Evolutionary conservation across 2,113 vertebrate genomes (phyloP).

Genomic region (Percopsis transmontana): DNA sequence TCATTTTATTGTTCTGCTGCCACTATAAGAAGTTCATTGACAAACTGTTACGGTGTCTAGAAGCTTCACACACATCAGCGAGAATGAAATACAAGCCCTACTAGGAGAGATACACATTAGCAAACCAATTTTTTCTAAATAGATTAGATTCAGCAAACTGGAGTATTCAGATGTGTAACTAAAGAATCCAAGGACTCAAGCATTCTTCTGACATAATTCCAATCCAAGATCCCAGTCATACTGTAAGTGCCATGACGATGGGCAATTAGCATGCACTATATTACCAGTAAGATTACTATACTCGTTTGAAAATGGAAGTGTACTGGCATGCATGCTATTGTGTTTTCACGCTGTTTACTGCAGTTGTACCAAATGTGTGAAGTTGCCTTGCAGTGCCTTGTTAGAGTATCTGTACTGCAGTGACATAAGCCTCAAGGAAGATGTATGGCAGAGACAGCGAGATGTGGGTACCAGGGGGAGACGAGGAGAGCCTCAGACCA

Average conservation of each 20-base stretch:
- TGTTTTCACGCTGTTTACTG: slow-evolving; percentile 28
- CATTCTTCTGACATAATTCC: not conserved
- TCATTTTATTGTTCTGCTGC: not conserved
- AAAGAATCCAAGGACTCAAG: slow-evolving; percentile 9
- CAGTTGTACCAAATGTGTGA: slow-evolving; percentile 48
- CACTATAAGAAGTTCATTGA: slow-evolving; percentile 26
- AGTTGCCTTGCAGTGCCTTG: slow-evolving; percentile 61
- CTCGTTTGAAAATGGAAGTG: slow-evolving; percentile 6
- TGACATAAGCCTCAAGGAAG: slow-evolving; percentile 64
- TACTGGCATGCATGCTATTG: slow-evolving; percentile 7
- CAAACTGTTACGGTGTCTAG: not conserved
- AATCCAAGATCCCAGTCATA: not conserved
- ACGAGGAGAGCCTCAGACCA: slow-evolving; percentile 60
- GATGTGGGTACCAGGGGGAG: slow-evolving; percentile 63
- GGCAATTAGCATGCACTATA: not conserved
- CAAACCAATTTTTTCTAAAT: slow-evolving; percentile 12
- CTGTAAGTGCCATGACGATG: not conserved
- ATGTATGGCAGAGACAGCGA: slow-evolving; percentile 70
- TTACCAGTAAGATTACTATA: not conserved
- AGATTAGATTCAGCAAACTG: slow-evolving; percentile 18
- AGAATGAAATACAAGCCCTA: slow-evolving; percentile 20
- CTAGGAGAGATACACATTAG: slow-evolving; percentile 19
- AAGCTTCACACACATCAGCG: slow-evolving; percentile 5
- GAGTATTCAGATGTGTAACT: slow-evolving; percentile 13
- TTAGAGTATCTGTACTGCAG: slow-evolving; percentile 62